Conservation (phyloP, 2,113 vertebrate genomes). For the Leuciscus idus region DNA sequence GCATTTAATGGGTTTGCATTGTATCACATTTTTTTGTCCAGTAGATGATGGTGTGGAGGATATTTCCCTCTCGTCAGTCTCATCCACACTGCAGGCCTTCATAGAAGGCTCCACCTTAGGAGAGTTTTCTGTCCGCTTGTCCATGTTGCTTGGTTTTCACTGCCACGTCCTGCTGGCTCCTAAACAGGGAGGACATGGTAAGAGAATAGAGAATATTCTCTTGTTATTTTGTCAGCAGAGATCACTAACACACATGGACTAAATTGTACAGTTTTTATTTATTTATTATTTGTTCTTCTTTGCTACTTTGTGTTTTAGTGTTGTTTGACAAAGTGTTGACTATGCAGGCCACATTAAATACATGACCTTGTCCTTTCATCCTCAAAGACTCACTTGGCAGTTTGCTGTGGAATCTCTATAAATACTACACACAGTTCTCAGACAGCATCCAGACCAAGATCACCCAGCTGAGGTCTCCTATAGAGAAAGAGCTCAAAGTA, state of each 20-base stretch:
- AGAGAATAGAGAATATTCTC: conserved; percentile 38
- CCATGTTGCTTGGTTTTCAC: conserved; percentile 89
- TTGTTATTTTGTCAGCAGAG: not conserved
- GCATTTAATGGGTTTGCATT: not conserved
- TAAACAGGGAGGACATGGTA: conserved; percentile 81
- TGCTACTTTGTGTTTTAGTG: not conserved
- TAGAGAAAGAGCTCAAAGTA: conserved; percentile 97
- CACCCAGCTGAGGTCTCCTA: conserved; percentile 84
- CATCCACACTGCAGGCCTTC: conserved; percentile 88
- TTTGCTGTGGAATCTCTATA: conserved; percentile 92
- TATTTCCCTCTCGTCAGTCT: conserved; percentile 75
- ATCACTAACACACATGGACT: not conserved
- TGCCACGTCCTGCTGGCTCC: conserved; percentile 90
- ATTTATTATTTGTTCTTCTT: not conserved
- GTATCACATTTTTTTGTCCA: conserved; percentile 5
- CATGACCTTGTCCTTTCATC: conserved; percentile 40
- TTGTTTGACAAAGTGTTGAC: not conserved
- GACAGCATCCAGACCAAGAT: conserved; percentile 82
- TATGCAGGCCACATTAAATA: not conserved
- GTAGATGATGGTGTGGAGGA: conserved; percentile 58
- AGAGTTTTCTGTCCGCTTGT: conserved; percentile 85
- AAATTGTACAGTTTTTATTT: not conserved
- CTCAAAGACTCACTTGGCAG: conserved; percentile 83
- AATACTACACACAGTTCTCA: conserved; percentile 93
- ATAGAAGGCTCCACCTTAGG: conserved; percentile 91